Conservation (phyloP, 2,888 invertebrate genomes). For the Alitta virens region DNA sequence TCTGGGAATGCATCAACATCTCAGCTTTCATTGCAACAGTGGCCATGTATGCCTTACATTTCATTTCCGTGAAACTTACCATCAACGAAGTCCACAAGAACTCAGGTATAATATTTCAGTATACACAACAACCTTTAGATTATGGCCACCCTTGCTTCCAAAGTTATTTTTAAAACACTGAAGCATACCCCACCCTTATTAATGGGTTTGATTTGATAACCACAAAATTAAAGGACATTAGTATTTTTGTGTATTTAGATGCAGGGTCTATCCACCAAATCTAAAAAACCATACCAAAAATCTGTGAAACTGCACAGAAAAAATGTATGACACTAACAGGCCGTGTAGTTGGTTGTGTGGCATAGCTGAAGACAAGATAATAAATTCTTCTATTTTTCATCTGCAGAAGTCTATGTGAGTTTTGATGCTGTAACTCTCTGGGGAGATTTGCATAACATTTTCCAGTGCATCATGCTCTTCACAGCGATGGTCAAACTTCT, state of each 20-base stretch:
- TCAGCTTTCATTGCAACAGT: neutral
- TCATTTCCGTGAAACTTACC: neutral
- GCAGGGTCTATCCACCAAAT: no score
- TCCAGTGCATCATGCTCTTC: neutral
- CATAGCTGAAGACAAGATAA: no score
- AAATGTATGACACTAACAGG: no score
- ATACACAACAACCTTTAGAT: no score
- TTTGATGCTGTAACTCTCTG: neutral
- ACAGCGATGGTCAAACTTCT: neutral
- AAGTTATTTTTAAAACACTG: no score
- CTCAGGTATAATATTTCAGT: neutral
- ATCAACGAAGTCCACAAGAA: neutral
- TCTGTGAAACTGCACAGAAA: no score
- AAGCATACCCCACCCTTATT: no score
- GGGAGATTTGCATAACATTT: neutral
- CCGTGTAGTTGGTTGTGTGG: no score
- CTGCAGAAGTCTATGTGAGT: neutral
- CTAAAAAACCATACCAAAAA: no score
- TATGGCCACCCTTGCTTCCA: no score
- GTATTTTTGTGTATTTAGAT: no score
- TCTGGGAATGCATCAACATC: neutral
- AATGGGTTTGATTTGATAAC: no score
- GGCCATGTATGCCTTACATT: neutral
- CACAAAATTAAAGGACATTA: neutral
- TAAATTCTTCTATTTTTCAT: neutral